Evolutionary conservation across 2,113 vertebrate genomes (phyloP).

Genomic region (Papio anubis): DNA sequence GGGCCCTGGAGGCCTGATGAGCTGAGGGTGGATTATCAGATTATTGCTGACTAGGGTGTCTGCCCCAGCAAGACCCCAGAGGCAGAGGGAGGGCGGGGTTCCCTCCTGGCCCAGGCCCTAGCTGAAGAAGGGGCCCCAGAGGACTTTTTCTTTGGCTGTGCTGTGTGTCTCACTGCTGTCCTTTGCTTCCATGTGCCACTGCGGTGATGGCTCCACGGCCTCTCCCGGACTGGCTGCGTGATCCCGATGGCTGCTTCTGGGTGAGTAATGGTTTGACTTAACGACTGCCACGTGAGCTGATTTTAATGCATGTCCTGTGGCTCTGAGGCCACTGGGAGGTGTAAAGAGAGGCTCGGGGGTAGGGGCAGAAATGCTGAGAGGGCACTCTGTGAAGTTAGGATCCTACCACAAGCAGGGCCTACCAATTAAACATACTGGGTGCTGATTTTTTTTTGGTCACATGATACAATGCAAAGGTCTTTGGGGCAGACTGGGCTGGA

Average conservation of each 20-base stretch:
- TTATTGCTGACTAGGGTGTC: background rate
- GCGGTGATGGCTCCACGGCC: background rate
- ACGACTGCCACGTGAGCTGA: background rate
- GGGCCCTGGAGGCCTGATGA: background rate
- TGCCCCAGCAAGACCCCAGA: background rate
- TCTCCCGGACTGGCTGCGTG: background rate
- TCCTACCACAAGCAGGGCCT: background rate
- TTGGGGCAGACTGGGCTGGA: background rate
- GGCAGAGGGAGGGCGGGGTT: background rate
- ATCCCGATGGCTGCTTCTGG: slow-evolving; percentile 49
- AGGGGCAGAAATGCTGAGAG: background rate
- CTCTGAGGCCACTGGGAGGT: background rate
- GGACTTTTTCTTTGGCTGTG: background rate
- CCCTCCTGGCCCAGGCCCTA: background rate
- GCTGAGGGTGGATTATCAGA: background rate
- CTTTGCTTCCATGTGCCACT: slow-evolving; percentile 65
- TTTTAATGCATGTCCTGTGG: background rate
- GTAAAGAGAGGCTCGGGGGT: background rate
- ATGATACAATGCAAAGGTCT: background rate
- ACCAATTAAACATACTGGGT: background rate
- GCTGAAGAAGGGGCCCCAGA: background rate
- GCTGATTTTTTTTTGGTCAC: background rate
- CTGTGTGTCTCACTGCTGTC: slow-evolving; percentile 62
- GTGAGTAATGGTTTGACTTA: slow-evolving; percentile 67
- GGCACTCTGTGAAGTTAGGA: background rate